Conservation (phyloP, 2,888 invertebrate genomes). For the Melinaea marsaeus region DNA sequence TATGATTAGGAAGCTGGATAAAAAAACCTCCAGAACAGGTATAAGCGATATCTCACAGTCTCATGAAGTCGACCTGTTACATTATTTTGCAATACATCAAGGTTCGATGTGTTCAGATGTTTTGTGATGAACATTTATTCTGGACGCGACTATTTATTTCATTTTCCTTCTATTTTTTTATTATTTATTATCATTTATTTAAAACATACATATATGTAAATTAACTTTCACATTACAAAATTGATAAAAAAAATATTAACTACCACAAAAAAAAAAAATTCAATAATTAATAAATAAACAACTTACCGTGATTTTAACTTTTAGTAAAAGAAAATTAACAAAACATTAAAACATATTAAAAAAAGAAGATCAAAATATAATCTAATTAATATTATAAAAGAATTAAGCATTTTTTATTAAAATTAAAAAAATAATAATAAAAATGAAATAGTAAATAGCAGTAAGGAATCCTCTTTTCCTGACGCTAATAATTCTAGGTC, state of each 20-base stretch:
- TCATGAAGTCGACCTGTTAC: conserved; percentile 32
- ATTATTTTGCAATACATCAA: conserved; percentile 37
- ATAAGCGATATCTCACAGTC: conserved; percentile 32
- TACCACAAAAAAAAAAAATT: too few relatives aligned
- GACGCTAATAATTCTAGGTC: conserved; percentile 70
- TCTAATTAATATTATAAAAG: too few relatives aligned
- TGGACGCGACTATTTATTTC: conserved; percentile 12
- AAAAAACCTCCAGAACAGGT: conserved; percentile 33
- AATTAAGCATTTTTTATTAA: too few relatives aligned
- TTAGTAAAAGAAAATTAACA: too few relatives aligned
- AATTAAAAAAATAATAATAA: too few relatives aligned
- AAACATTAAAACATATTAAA: too few relatives aligned
- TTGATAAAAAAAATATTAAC: too few relatives aligned
- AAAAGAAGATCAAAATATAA: too few relatives aligned
- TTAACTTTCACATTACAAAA: too few relatives aligned
- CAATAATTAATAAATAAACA: too few relatives aligned
- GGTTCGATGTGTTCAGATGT: conserved; percentile 23
- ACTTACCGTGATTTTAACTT: too few relatives aligned
- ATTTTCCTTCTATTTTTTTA: conserved; percentile 2
- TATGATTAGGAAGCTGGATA: conserved; percentile 40
- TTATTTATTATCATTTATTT: not conserved
- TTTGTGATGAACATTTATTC: conserved; percentile 22
- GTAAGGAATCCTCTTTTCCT: conserved; percentile 37
- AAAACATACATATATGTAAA: not conserved
- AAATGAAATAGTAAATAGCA: too few relatives aligned